Conservation (phyloP, 2,113 vertebrate genomes). For the Melanotaenia duboulayi region DNA sequence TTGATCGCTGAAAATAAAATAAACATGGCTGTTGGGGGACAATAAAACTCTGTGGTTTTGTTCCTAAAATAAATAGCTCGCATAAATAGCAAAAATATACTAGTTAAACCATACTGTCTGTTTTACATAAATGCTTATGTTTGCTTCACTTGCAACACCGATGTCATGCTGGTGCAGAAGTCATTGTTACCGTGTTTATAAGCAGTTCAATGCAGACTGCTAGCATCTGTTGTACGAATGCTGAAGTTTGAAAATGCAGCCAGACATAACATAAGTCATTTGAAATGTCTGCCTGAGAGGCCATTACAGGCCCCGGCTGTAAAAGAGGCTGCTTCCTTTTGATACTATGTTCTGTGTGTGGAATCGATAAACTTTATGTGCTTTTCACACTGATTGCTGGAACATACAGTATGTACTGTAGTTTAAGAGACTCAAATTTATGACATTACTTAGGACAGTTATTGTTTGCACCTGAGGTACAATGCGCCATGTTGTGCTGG, state of each 20-base stretch:
- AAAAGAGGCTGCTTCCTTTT: slow-evolving; percentile 8
- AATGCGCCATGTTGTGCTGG: no score
- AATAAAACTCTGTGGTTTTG: not conserved
- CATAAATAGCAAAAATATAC: not conserved
- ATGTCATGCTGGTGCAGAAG: slow-evolving; percentile 5
- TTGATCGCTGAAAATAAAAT: slow-evolving; percentile 36
- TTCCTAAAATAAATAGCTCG: not conserved
- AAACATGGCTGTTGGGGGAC: not conserved
- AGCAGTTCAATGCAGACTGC: not conserved
- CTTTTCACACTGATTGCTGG: slow-evolving; percentile 55
- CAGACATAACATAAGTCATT: slow-evolving; percentile 19
- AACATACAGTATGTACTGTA: slow-evolving; percentile 23
- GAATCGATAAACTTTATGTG: slow-evolving; percentile 53
- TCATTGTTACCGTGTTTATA: not conserved
- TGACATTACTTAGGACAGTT: slow-evolving; percentile 17
- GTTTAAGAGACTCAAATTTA: slow-evolving; percentile 32
- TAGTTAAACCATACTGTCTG: not conserved
- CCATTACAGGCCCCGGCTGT: slow-evolving; percentile 15
- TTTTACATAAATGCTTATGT: not conserved
- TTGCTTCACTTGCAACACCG: not conserved
- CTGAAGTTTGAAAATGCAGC: slow-evolving; percentile 14
- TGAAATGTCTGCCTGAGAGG: slow-evolving; percentile 14
- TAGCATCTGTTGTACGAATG: slow-evolving; percentile 23
- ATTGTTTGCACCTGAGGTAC: slow-evolving; percentile 10
- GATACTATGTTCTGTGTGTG: not conserved